Conservation (phyloP, 2,888 invertebrate genomes). For the Dichetophora obliterata region DNA sequence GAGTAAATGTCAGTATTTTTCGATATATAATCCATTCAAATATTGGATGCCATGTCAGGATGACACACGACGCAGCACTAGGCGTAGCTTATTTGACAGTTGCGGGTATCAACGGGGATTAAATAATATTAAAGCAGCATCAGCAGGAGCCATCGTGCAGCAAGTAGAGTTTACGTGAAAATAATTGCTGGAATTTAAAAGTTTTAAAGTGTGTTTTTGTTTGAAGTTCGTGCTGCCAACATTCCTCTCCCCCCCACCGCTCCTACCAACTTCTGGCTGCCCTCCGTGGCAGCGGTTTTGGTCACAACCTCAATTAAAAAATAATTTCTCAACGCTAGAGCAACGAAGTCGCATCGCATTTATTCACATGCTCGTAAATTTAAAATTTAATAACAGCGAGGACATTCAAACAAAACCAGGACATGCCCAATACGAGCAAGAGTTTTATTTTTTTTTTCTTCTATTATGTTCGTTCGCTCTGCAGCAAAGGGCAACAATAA, state of each 20-base stretch:
- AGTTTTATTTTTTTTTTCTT: conserved; percentile 47
- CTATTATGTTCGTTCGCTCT: conserved; percentile 10
- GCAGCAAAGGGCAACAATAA: conserved; percentile 62
- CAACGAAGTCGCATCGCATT: conserved; percentile 22
- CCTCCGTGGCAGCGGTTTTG: conserved; percentile 8
- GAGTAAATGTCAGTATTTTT: conserved; percentile 26
- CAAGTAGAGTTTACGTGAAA: not conserved
- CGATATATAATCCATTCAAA: conserved; percentile 1
- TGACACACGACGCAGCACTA: conserved; percentile 15
- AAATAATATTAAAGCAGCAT: not conserved
- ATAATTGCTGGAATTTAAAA: not conserved
- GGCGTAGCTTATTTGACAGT: conserved; percentile 60
- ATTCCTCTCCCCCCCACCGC: not conserved
- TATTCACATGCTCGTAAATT: conserved; percentile 63
- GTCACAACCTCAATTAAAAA: conserved; percentile 60
- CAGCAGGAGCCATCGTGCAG: not conserved
- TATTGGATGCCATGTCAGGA: conserved; percentile 50
- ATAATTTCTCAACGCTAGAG: conserved; percentile 54
- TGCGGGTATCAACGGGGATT: conserved; percentile 3
- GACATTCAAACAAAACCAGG: conserved; percentile 58
- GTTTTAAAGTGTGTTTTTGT: not conserved
- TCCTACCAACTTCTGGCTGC: not conserved
- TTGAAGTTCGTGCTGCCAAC: not conserved
- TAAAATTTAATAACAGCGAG: conserved; percentile 65
- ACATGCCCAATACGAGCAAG: conserved; percentile 61